phyloP scores from a whole-genome alignment of 2,888 invertebrate genomes.

The Aleiodes alternator region DNA sequence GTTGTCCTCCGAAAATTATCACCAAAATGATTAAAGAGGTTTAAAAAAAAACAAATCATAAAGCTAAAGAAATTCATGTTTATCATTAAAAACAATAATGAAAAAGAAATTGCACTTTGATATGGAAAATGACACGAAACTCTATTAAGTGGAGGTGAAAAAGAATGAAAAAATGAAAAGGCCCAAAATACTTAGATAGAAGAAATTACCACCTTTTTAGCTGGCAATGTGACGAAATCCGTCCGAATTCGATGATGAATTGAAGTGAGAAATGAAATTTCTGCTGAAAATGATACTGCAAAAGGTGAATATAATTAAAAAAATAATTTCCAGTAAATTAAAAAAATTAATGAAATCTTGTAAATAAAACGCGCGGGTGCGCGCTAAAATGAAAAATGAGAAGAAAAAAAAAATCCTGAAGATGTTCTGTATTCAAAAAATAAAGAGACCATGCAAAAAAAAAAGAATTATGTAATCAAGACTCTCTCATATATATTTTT shows the following conservation, averaged over 20 bases:
- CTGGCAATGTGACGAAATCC: slow-evolving; percentile 31
- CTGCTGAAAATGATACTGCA: slow-evolving; percentile 36
- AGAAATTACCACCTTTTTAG: slow-evolving; percentile 42
- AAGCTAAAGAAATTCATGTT: slow-evolving; percentile 4
- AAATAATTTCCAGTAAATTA: slow-evolving; percentile 8
- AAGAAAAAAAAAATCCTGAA: slow-evolving; percentile 51
- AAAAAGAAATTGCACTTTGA: slow-evolving; percentile 20
- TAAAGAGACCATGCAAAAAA: slow-evolving; percentile 50
- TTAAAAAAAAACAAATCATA: slow-evolving; percentile 18
- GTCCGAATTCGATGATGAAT: slow-evolving; percentile 26
- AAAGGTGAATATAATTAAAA: slow-evolving; percentile 34
- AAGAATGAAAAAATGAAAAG: slow-evolving; percentile 14
- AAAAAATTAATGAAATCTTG: slow-evolving; percentile 5
- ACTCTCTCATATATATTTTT: slow-evolving; percentile 17
- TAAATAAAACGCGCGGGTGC: slow-evolving; percentile 29
- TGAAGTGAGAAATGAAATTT: slow-evolving; percentile 27
- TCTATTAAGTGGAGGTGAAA: too few species aligned
- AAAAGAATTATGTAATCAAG: slow-evolving; percentile 50
- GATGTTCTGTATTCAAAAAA: slow-evolving; percentile 59
- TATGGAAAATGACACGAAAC: background rate
- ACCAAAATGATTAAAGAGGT: slow-evolving; percentile 13
- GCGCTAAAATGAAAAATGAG: slow-evolving; percentile 36
- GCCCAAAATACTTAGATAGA: slow-evolving; percentile 37
- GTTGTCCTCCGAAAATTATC: slow-evolving; percentile 20
- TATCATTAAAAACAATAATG: background rate